Base-by-base conservation (phyloP, 2,888 invertebrate species). In the Phortica magna region DNA sequence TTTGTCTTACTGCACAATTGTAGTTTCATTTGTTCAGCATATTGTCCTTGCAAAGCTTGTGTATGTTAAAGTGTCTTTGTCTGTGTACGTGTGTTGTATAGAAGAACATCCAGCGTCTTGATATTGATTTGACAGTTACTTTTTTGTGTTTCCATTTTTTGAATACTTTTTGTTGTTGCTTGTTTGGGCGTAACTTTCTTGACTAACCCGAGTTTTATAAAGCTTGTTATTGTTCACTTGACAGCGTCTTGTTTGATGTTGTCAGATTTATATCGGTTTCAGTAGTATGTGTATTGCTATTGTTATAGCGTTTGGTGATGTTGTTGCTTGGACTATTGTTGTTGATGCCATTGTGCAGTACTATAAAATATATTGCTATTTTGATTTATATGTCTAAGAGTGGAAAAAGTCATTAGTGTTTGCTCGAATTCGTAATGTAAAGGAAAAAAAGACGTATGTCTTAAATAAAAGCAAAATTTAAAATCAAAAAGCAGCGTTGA, bases 351-450 rank as follows among this genome's bases (percentile, higher is more conserved):
- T 65, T 39, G 6, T 41, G 31, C 41, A 17, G 65, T 10, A 39
- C 65, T 65, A 65, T 65, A 65, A 65, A 65, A 65, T 65, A 65
- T 65, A 65, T 65, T 65, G 65, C 65, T 65, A 14, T 10, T 10
- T 53, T 65, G 31, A 65, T 65, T 65, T 65, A 65, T 65, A 65
- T 65, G 39, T 65, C 65, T 65, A 65, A 31, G 65, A 14, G 17
- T 31, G 14, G 65, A 41, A 39, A 39, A 65, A 65, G 14, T 39
- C 65, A 65, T 65, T 39, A 39, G 39, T 65, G 65, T 31, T 65
- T 39, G 39, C 41, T 12, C 14, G 4, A 22, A 19, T 6, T 61
- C 61, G 2, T 55, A 55, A 55, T n/a, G 14, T 17, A 55, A 55
- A 55, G 19, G 39, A 65, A 2, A 65, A 65, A 31, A 39, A 12